Conservation (phyloP, 2,888 invertebrate species). For the Mermis nigrescens region DNA sequence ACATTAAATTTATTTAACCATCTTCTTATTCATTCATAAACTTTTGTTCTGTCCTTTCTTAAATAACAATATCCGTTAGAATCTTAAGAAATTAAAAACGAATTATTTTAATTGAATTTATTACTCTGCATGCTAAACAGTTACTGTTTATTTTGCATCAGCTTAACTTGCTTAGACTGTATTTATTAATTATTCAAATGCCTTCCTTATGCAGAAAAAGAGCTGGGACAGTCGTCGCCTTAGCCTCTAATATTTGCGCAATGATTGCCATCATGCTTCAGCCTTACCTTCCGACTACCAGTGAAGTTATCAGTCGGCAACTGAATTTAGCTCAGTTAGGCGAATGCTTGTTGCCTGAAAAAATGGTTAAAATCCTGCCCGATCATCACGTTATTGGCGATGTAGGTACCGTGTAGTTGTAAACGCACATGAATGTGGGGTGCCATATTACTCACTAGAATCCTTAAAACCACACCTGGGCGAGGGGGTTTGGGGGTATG, state of each 20-base stretch:
- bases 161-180: slow-evolving; percentile 2
- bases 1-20: no score
- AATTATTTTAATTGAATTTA: no score
- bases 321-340: slow-evolving; percentile 43
- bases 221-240: slow-evolving; percentile 63
- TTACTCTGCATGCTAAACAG: no score
- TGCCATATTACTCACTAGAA: neutral
- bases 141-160: no score
- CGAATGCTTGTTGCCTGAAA: slow-evolving; percentile 22
- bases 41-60: no score
- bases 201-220: no score
- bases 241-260: slow-evolving; percentile 59
- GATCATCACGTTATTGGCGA: slow-evolving; percentile 63
- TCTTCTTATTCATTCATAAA: no score
- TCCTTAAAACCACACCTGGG: no score
- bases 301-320: slow-evolving; percentile 32
- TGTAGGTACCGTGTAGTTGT: slow-evolving; percentile 31
- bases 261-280: slow-evolving; percentile 58
- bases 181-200: slow-evolving; percentile 15
- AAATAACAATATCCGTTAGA: no score
- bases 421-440: neutral
- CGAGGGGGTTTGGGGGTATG: no score
- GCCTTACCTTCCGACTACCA: slow-evolving; percentile 65
- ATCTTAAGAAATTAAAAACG: no score
- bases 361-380: slow-evolving; percentile 43